Evolutionary conservation across 2,888 invertebrate species (phyloP).

Genomic region (Morpho deidamia): DNA sequence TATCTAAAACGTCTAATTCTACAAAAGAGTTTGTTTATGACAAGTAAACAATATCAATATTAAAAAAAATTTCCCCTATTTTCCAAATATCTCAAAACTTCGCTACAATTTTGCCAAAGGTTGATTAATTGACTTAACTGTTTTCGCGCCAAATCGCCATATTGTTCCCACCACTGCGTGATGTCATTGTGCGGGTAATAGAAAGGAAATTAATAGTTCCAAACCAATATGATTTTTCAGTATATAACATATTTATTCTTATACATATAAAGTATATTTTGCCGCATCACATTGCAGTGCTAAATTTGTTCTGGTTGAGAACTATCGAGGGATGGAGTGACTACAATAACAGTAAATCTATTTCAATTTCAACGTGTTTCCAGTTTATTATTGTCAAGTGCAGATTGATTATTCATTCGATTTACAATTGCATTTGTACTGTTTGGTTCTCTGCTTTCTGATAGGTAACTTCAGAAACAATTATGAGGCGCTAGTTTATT

Average conservation of each 20-base stretch:
- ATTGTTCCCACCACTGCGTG: conserved; percentile 58
- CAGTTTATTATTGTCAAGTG: conserved; percentile 41
- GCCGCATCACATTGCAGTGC: conserved; percentile 4
- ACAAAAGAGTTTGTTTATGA: no score
- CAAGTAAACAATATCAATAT: not conserved
- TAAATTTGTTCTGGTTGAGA: conserved; percentile 27
- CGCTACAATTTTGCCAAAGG: conserved; percentile 34
- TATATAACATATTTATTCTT: conserved; percentile 18
- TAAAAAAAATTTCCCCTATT: no score
- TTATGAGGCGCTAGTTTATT: no score
- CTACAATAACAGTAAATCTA: conserved; percentile 39
- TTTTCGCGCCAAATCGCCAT: conserved; percentile 57
- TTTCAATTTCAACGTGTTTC: conserved; percentile 39
- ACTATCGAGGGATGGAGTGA: conserved; percentile 44
- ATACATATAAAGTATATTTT: conserved; percentile 30
- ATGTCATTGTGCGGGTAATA: conserved; percentile 62
- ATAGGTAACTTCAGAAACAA: not conserved
- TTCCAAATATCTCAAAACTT: not conserved
- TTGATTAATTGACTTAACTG: conserved; percentile 54
- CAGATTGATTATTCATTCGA: conserved; percentile 33
- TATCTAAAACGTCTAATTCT: no score
- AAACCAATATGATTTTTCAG: conserved; percentile 30
- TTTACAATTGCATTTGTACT: conserved; percentile 11
- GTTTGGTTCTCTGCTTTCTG: not conserved
- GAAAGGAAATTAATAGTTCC: conserved; percentile 70